Base-by-base conservation (phyloP, 2,113 vertebrate genomes). In the Brienomyrus longianalis region DNA sequence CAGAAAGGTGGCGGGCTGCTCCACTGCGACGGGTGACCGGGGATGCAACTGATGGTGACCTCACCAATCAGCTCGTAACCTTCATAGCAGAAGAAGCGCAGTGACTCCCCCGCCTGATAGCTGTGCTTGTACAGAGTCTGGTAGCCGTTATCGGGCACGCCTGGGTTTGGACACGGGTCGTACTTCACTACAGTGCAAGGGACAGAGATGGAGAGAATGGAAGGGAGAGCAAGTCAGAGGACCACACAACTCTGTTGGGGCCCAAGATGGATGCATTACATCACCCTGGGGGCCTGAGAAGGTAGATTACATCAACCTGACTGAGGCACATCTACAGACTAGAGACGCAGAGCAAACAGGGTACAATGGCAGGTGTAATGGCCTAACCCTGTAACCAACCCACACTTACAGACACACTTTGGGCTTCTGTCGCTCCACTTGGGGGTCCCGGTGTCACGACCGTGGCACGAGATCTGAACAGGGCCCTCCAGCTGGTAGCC, bases 61-160 rank as follows among this genome's bases (percentile, higher is more conserved):
- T 98, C 97, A 0, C 97, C 97, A 0, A 98, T 97, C 11, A 98
- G 97, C 92, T 98, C 97, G 3, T 97, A 98, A 80, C 97, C 97
- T 92, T 98, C 97, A 0, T 98, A 98, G 92, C 97, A 98, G 95
- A 98, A 98, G 94, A 98, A 98, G 10, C 97, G 96, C 91, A 98
- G 95, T 2, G 97, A 97, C 93, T 98, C 97, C 27, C 97, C 97
- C 0, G 97, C 97, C 93, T 97, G 97, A 95, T 98, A 98, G 91
- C 96, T 97, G 91, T 98, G 97, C 92, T 98, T 98, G 92, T 98
- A 98, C 47, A 98, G 90, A 0, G 97, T 98, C 94, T 98, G 97
- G 92, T 98, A 98, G 85, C 97, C 97, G 0, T 98, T 98, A 91
- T 98, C 97, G 0, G 97, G 97, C 5, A 98, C 97, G 0, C 97